Base-by-base conservation (phyloP, 1,140 invertebrate genomes). In the Agrypnia vestita region DNA sequence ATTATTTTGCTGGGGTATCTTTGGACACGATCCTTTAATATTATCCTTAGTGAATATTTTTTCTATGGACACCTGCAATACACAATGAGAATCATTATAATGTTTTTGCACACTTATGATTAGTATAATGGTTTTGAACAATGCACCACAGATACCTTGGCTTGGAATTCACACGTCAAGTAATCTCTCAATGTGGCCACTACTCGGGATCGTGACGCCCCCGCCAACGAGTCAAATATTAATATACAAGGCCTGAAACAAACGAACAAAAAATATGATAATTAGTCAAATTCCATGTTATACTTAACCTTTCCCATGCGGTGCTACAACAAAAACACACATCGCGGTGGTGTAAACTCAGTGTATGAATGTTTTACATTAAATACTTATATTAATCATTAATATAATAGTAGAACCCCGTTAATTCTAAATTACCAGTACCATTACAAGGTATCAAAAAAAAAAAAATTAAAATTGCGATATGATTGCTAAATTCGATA, bases 1-100 rank as follows among this genome's bases (percentile, higher is more conserved):
- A 90, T 99, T 99, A 79, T 94, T 97, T 90, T 99, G 98, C 86
- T 98, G 97, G 17, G 98, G 98, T 78, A 98, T 96, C 90, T 96
- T 96, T 0, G 96, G 95, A 84, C 92, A 93, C 67, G 93, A 92
- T 3, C 97, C 97, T 85, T 94, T 95, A 73, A 97, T 95, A 19
- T 93, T 94, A 84, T 95, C 92, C 87, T 95, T 96, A 44, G 92
- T 93, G 85, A 96, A 97, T 59, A 91, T 83, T 86, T 91, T 92
- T 85, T 89, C 92, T 79, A 79, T 86, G 61, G 88, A 86, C 11
- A 89, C 81, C 88, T 90, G 85, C 43, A 88, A 87, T 79, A 62
- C 56, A 69, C 17, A 11, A 19, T 61, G 12, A 17, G 15, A 51
- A 9, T 69, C 25, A 73, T 73, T 74, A 19, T 35, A 3, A 35